Conservation (phyloP, 2,888 invertebrate species). For the Cartodere bifasciata region DNA sequence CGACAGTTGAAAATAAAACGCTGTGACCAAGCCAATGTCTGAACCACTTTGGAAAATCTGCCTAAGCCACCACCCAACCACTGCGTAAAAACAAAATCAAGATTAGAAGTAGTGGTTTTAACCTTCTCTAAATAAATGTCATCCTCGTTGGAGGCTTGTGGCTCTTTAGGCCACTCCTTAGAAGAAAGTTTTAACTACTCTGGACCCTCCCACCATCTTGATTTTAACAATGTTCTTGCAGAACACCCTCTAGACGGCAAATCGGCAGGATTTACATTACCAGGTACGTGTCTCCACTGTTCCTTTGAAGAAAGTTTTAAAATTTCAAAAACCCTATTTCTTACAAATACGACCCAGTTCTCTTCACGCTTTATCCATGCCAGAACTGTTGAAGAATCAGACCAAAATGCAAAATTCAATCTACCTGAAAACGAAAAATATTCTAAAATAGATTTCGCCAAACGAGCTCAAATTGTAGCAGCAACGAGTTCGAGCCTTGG, state of each 20-base stretch:
- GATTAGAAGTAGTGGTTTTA: too few relatives aligned
- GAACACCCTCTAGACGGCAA: slow-evolving; percentile 20
- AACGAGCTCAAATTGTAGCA: too few relatives aligned
- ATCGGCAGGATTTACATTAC: slow-evolving; percentile 20
- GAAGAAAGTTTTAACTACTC: slow-evolving; percentile 15
- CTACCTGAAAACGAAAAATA: too few relatives aligned
- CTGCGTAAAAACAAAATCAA: too few relatives aligned
- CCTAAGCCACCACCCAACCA: too few relatives aligned
- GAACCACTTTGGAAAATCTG: slow-evolving; percentile 13
- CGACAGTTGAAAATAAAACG: slow-evolving; percentile 6
- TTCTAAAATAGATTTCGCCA: too few relatives aligned
- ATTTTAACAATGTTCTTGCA: slow-evolving; percentile 15
- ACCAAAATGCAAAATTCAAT: slow-evolving; percentile 14
- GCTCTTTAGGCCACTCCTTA: too few relatives aligned
- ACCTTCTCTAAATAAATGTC: too few relatives aligned
- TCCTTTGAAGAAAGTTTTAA: slow-evolving; percentile 12
- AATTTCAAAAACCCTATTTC: slow-evolving; percentile 20
- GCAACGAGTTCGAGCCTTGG: too few relatives aligned
- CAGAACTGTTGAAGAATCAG: slow-evolving; percentile 17
- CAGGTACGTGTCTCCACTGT: slow-evolving; percentile 21
- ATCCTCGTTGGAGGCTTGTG: too few relatives aligned
- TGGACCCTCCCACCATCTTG: slow-evolving; percentile 23
- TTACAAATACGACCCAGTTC: slow-evolving; percentile 17
- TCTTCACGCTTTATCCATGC: slow-evolving; percentile 17
- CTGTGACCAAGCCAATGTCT: slow-evolving; percentile 16